Percentiles rank a stretch among this genome's conserved stretches.
Conservation (phyloP, 2,797 vertebrate genomes). For the Argya squamiceps region DNA sequence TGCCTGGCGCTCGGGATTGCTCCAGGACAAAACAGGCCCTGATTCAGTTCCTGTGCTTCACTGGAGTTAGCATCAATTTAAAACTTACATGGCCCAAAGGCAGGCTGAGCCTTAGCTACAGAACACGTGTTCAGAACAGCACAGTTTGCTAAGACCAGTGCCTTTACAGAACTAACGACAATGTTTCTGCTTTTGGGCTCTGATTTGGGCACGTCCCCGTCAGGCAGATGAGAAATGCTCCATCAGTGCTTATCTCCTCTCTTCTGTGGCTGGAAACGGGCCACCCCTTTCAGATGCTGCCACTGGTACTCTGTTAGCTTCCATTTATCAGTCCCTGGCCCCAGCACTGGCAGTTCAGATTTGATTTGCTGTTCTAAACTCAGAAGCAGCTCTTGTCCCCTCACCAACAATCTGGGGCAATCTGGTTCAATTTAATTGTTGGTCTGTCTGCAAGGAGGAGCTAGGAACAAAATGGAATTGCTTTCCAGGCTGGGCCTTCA, state of each 20-base stretch:
- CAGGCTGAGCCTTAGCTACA: conserved; percentile 47
- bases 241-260: conserved; percentile 13
- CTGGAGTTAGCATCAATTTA: conserved; percentile 14
- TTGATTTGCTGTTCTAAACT: conserved; percentile 33
- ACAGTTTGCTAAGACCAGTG: neutral
- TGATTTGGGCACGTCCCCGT: neutral
- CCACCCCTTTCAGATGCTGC: neutral
- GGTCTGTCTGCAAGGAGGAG: neutral
- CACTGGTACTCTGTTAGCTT: neutral
- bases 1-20: neutral
- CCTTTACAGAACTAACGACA: neutral
- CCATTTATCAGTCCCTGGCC: conserved; percentile 7
- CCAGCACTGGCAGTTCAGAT: neutral
- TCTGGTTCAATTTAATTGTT: neutral
- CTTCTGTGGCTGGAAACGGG: neutral
- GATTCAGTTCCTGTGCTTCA: neutral
- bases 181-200: neutral
- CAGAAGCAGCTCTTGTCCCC: neutral
- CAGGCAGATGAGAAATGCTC: neutral
- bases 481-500: neutral
- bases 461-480: neutral
- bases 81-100: conserved; percentile 2
- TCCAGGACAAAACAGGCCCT: conserved; percentile 24
- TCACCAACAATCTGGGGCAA: neutral
- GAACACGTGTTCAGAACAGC: conserved; percentile 32